phyloP scores from a whole-genome alignment of 2,888 invertebrate species.

The Oscheius sp. region DNA sequence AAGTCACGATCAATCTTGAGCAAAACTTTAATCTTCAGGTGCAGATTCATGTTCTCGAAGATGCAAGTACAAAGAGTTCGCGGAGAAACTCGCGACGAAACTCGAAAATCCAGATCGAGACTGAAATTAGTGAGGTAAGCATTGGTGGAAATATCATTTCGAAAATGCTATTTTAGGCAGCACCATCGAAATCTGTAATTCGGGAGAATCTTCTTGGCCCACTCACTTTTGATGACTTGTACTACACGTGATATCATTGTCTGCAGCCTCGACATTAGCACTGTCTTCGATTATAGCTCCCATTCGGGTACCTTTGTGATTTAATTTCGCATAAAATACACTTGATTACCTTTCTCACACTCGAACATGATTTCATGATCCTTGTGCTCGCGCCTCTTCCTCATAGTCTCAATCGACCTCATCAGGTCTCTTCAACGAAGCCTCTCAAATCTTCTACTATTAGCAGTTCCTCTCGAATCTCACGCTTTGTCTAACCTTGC shows the following conservation, averaged over 20 bases:
- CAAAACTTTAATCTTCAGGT: not conserved
- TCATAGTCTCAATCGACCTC: constrained; percentile 13
- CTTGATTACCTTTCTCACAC: not conserved
- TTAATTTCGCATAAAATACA: not conserved
- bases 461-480: constrained; percentile 1
- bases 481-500: not conserved
- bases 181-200: constrained; percentile 56
- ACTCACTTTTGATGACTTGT: constrained; percentile 68
- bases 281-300: constrained; percentile 11
- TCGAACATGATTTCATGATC: not conserved
- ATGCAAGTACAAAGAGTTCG: constrained; percentile 17
- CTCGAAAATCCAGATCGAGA: constrained; percentile 26
- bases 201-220: constrained; percentile 70
- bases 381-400: not conserved
- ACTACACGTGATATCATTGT: constrained; percentile 60
- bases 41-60: constrained; percentile 28
- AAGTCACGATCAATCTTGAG: not conserved
- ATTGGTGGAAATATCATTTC: not conserved
- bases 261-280: not conserved
- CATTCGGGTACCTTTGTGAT: constrained; percentile 32
- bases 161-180: constrained; percentile 26
- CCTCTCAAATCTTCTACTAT: not conserved
- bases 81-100: constrained; percentile 9
- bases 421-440: constrained; percentile 17
- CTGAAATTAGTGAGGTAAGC: constrained; percentile 29